Evolutionary conservation across 2,888 invertebrate genomes (phyloP), one percentile per base, ranked within the genome.

Genomic region (Agriopis leucophaearia): DNA sequence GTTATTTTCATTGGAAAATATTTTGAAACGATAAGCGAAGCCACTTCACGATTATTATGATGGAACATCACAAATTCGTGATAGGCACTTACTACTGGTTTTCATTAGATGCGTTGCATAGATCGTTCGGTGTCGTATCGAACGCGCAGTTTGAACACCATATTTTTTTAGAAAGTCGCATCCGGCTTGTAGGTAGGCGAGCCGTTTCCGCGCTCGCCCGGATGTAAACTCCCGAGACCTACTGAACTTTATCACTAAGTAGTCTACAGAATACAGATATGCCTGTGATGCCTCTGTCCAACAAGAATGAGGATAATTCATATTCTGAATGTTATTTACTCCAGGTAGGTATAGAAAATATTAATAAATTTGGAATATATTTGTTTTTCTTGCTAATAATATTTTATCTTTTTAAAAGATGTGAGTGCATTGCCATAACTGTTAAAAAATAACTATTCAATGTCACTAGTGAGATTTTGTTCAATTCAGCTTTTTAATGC

Each of bases 141-240:
- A 77, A 70, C 71, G 66, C 58, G 52, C 74, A 67, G 70, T 72
- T 78, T 76, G 82, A 82, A 85, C 87, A 85, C 86, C 85, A 87
- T 88, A 88, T 90, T 91, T 92, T 61, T 92, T 93, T 94, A 94
- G 93, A 94, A 93, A 94, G 93, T 92, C 76, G 88, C 85, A 92
- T 93, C 93, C 93, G 93, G 91, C 84, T 91, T 75, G 73, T 73
- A 80, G 77, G 82, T 83, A 86, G 88, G 84, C 86, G 87, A 83
- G 81, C 83, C 86, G 87, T 87, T 91, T 90, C 92, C 92, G 90
- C 81, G 81, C 80, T 82, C 83, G 83, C 81, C 87, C 89, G 90
- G 90, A 90, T 90, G 86, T 88, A 78, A 83, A 80, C 84, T 84
- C 84, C 85, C 74, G 78, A 86, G 84, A 81, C 84, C 85, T 86